Percentiles rank a stretch among this genome's conserved stretches.
Evolutionary conservation across 2,888 invertebrate genomes (phyloP).

Genomic region (Microdon myrmicae): DNA sequence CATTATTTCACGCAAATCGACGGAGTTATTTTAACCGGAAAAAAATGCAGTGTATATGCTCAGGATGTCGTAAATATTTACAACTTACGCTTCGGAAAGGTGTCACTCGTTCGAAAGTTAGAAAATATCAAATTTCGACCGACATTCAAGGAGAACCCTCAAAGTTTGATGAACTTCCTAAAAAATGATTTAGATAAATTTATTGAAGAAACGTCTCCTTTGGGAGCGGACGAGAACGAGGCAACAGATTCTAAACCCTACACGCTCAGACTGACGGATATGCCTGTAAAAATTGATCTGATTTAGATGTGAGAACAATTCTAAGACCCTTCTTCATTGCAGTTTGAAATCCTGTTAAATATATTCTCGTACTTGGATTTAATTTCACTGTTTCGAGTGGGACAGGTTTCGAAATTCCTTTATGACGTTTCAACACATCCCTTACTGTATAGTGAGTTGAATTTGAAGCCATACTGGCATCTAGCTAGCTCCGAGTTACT

Average conservation of each 20-base stretch:
- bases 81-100: constrained; percentile 55
- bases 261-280: constrained; percentile 58
- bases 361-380: constrained; percentile 85
- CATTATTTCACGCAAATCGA: constrained; percentile 91
- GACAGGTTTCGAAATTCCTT: constrained; percentile 80
- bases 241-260: constrained; percentile 26
- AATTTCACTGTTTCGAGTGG: constrained; percentile 79
- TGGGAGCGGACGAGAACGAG: constrained; percentile 21
- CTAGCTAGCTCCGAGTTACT: constrained; percentile 74
- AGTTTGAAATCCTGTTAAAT: constrained; percentile 85
- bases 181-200: constrained; percentile 64
- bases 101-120: constrained; percentile 63
- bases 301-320: background rate
- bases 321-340: constrained; percentile 55
- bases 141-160: constrained; percentile 58
- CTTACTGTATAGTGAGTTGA: constrained; percentile 80
- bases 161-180: constrained; percentile 62
- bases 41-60: constrained; percentile 60
- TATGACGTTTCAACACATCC: constrained; percentile 79
- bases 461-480: constrained; percentile 86
- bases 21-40: constrained; percentile 82
- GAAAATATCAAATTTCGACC: constrained; percentile 64
- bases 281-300: constrained; percentile 62
- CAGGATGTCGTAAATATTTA: constrained; percentile 57
- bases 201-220: constrained; percentile 55